Conservation (phyloP, 2,888 invertebrate species). For the Andrena chrysosceles region DNA sequence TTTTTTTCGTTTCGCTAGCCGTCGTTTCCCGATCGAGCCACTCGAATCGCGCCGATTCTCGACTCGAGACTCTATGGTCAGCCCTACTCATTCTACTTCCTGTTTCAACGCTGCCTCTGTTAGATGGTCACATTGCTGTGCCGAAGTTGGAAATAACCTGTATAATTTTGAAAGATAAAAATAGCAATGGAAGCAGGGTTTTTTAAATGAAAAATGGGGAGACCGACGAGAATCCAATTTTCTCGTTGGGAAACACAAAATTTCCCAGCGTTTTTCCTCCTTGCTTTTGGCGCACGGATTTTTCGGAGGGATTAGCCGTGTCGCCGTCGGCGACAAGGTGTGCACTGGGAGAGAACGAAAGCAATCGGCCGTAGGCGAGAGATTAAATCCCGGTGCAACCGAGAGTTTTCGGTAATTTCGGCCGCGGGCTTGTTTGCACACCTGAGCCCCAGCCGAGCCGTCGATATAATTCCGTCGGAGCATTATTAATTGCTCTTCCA, state of each 20-base stretch:
- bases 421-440: slow-evolving; percentile 83
- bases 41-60: background rate
- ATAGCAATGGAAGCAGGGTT: no score
- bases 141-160: no score
- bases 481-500: slow-evolving; percentile 68
- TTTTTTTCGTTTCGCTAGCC: slow-evolving; percentile 39
- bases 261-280: background rate
- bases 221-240: background rate
- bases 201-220: no score
- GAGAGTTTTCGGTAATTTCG: slow-evolving; percentile 79
- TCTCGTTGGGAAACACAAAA: background rate
- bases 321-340: slow-evolving; percentile 59
- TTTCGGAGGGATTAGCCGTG: slow-evolving; percentile 35
- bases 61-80: background rate
- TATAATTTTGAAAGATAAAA: no score
- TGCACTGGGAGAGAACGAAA: slow-evolving; percentile 64
- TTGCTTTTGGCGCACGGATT: background rate
- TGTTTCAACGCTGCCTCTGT: background rate
- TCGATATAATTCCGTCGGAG: slow-evolving; percentile 66
- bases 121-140: no score
- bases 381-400: slow-evolving; percentile 81
- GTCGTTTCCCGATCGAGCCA: background rate
- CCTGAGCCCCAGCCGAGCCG: slow-evolving; percentile 74
- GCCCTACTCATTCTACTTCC: slow-evolving; percentile 1
- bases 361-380: slow-evolving; percentile 77